Conservation (phyloP, 92 coral and sea anemone genomes). For the Phenganax subtilis region DNA sequence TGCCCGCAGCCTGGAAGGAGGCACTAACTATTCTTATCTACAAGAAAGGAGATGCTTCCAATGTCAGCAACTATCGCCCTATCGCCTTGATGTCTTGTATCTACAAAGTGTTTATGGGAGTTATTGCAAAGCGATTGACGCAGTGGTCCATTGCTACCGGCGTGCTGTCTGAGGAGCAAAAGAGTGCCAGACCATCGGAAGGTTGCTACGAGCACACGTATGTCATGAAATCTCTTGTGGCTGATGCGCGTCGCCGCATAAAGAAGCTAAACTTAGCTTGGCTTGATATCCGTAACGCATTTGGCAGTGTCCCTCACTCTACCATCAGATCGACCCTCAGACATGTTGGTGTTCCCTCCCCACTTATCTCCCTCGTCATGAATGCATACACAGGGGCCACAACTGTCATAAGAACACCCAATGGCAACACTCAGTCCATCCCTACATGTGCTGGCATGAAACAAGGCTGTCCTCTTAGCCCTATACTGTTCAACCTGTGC, state of each 20-base stretch:
- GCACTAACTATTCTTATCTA: constrained; percentile 32
- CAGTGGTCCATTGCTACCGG: constrained; percentile 27
- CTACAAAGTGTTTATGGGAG: constrained; percentile 39
- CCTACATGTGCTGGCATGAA: constrained; percentile 25
- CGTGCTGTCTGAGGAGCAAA: constrained; percentile 34
- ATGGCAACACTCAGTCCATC: constrained; percentile 14
- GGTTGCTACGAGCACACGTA: constrained; percentile 32
- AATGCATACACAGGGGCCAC: constrained; percentile 1
- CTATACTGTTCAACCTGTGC: constrained; percentile 25
- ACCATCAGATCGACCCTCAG: neutral
- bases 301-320: constrained; percentile 19
- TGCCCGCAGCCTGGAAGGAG: constrained; percentile 29
- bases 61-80: constrained; percentile 31
- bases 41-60: constrained; percentile 26
- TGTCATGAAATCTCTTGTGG: constrained; percentile 13
- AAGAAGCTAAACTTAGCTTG: neutral
- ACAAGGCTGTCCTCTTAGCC: constrained; percentile 29
- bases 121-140: constrained; percentile 28
- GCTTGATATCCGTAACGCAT: constrained; percentile 36
- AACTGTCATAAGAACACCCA: neutral
- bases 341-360: neutral
- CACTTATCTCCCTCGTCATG: neutral
- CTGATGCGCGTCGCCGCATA: constrained; percentile 19
- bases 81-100: constrained; percentile 40
- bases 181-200: constrained; percentile 28